Conservation (phyloP, 2,888 invertebrate species). For the Nomada flava region DNA sequence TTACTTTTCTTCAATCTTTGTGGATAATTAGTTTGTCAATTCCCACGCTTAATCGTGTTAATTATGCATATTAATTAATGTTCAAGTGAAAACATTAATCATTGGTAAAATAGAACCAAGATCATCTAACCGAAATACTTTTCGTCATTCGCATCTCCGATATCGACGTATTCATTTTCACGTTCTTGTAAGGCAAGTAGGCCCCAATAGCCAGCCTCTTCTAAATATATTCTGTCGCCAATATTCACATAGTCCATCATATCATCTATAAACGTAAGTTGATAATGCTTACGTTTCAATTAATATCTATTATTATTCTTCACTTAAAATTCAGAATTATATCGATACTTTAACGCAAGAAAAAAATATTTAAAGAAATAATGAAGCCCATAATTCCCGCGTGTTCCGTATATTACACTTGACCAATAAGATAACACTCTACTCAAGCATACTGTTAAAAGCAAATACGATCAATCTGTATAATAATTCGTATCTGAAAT, state of each 20-base stretch:
- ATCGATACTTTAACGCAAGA: neutral
- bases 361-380: neutral
- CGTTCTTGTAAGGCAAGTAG: constrained; percentile 80
- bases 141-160: constrained; percentile 76
- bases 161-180: constrained; percentile 79
- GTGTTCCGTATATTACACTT: neutral
- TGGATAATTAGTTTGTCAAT: neutral
- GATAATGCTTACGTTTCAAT: constrained; percentile 36
- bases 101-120: constrained; percentile 30
- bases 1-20: neutral
- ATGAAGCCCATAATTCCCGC: too few relatives aligned
- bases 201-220: constrained; percentile 83
- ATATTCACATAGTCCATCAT: constrained; percentile 76
- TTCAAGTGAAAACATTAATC: constrained; percentile 22
- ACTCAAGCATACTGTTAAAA: neutral
- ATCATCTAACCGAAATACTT: constrained; percentile 79
- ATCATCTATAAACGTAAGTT: constrained; percentile 75
- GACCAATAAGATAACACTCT: neutral
- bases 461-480: too few relatives aligned
- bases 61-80: neutral
- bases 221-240: constrained; percentile 81
- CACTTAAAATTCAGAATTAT: too few relatives aligned
- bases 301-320: neutral
- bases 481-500: neutral
- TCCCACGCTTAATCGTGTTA: neutral